Evolutionary conservation across 2,113 vertebrate species (phyloP).

Genomic region (Onychostoma macrolepis): DNA sequence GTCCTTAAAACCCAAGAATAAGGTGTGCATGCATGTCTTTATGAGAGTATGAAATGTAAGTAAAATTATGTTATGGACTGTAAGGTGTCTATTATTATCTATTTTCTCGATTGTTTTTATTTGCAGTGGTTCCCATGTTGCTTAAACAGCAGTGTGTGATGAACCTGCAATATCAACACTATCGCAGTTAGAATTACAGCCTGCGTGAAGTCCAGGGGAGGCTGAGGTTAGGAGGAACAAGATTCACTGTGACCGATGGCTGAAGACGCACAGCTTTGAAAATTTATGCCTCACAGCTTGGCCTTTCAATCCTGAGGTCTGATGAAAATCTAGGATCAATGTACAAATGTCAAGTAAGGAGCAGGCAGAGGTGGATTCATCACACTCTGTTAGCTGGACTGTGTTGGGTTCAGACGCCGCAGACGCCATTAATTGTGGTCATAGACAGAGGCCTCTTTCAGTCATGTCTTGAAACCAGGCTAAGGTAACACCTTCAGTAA

Average conservation of each 20-base stretch:
- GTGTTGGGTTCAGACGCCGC: constrained; percentile 42
- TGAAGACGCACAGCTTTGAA: constrained; percentile 55
- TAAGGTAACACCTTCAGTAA: not conserved
- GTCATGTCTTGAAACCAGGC: constrained; percentile 11
- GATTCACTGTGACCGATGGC: constrained; percentile 64
- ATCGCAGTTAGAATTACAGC: constrained; percentile 67
- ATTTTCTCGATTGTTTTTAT: not conserved
- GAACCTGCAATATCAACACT: constrained; percentile 64
- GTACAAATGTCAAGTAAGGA: constrained; percentile 68
- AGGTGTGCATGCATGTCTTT: not conserved
- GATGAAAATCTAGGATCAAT: constrained; percentile 77
- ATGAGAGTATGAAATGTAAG: not conserved
- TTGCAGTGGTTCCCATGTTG: constrained; percentile 45
- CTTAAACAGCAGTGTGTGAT: constrained; percentile 64
- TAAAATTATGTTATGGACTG: not conserved
- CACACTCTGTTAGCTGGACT: constrained; percentile 46
- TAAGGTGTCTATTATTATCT: not conserved
- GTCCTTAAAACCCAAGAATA: not conserved
- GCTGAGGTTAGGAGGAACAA: constrained; percentile 47
- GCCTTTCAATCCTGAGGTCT: constrained; percentile 64
- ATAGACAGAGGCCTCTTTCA: constrained; percentile 39
- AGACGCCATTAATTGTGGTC: constrained; percentile 61
- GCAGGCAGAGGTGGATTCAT: constrained; percentile 63
- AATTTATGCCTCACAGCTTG: constrained; percentile 65
- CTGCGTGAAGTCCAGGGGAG: constrained; percentile 54